Evolutionary conservation across 2,888 invertebrate genomes (phyloP).

Genomic region (Drosophila villosipedis): DNA sequence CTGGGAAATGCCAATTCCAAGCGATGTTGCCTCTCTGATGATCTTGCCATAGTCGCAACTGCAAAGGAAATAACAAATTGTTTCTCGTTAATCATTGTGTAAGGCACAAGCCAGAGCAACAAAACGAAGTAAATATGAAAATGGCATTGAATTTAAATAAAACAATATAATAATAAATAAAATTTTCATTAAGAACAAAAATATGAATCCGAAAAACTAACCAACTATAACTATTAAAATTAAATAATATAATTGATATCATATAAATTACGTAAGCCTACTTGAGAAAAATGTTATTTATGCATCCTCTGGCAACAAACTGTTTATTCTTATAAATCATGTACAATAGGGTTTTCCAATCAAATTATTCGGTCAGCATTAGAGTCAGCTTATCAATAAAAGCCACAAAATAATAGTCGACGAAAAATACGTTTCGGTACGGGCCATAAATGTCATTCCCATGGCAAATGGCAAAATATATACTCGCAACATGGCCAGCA

Average conservation of each 20-base stretch:
- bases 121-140: no score
- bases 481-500: conserved; percentile 53
- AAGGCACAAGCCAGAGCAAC: neutral
- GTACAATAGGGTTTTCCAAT: conserved; percentile 15
- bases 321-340: neutral
- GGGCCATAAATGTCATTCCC: conserved; percentile 66
- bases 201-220: neutral
- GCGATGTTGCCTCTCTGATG: conserved; percentile 33
- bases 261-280: neutral
- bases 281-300: neutral
- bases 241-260: neutral
- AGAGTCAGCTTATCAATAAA: conserved; percentile 36
- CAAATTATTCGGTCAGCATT: conserved; percentile 16
- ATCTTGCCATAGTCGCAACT: conserved; percentile 23
- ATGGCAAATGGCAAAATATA: conserved; percentile 51
- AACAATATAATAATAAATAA: neutral
- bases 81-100: conserved; percentile 14
- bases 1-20: conserved; percentile 54
- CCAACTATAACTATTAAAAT: neutral
- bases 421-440: conserved; percentile 40
- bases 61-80: conserved; percentile 33
- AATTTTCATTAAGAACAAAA: neutral
- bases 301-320: neutral
- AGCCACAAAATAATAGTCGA: conserved; percentile 28
- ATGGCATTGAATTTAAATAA: neutral